These are phyloP conservation scores for Cephus nigrinus DNA, from an alignment of 2,888 invertebrate genomes.

Conservation along the genomic window DNA sequence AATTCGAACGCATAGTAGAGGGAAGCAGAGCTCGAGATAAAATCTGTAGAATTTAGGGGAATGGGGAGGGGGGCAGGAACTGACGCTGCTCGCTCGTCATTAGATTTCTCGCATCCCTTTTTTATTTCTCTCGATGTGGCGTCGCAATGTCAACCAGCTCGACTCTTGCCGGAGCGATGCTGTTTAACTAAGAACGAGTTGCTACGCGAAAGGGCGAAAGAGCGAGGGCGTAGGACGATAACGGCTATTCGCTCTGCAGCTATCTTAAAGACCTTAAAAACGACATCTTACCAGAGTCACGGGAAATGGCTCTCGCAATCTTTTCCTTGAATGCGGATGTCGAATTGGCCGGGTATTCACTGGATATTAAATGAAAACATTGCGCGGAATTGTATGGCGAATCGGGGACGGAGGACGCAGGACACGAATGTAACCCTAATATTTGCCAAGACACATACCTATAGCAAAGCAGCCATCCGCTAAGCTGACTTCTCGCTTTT, in stretches of 20 bases:
- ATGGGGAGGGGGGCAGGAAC: too few species aligned
- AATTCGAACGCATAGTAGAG: too few species aligned
- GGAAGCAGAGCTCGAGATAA: too few species aligned
- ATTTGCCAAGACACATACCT: slow-evolving; percentile 60
- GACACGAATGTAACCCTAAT: slow-evolving; percentile 49
- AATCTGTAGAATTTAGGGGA: too few species aligned
- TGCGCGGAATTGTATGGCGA: slow-evolving; percentile 31
- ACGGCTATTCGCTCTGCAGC: slow-evolving; percentile 8
- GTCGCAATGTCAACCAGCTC: too few species aligned
- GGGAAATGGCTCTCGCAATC: slow-evolving; percentile 64
- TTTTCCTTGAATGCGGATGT: slow-evolving; percentile 54
- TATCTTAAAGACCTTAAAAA: slow-evolving; percentile 64
- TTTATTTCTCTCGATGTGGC: too few species aligned
- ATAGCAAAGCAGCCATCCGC: slow-evolving; percentile 57
- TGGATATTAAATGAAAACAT: slow-evolving; percentile 65
- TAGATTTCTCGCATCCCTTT: too few species aligned
- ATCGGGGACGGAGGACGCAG: slow-evolving; percentile 12
- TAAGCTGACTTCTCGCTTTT: slow-evolving; percentile 27
- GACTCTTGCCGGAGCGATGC: too few species aligned
- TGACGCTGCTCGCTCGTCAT: too few species aligned
- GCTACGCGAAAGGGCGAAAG: too few species aligned
- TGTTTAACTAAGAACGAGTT: too few species aligned
- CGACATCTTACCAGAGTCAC: slow-evolving; percentile 61
- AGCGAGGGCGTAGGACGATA: too few species aligned
- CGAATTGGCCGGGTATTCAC: slow-evolving; percentile 44